A percentile compares a stretch with the other conserved stretches of the same genome.
Conservation (phyloP, 2,888 invertebrate species). For the Plebejus anna region DNA sequence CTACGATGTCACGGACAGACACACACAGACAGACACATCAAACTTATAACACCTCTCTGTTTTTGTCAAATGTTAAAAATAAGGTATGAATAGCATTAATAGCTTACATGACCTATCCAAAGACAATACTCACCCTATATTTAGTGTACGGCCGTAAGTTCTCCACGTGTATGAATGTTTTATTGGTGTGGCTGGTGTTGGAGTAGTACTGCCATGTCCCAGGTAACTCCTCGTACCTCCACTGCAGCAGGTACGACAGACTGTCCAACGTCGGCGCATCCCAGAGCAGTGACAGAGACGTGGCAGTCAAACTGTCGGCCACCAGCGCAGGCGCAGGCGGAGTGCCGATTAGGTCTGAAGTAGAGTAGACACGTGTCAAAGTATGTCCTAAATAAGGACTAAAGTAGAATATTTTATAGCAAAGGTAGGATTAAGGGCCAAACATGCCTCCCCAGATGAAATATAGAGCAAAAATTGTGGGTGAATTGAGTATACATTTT, state of each 20-base stretch:
- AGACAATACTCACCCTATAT: conserved; percentile 84
- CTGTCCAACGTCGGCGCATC: conserved; percentile 80
- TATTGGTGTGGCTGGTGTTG: conserved; percentile 84
- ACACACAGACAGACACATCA: too few relatives aligned
- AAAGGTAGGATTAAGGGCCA: background rate
- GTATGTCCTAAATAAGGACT: background rate
- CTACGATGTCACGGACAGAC: too few relatives aligned
- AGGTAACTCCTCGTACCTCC: conserved; percentile 85
- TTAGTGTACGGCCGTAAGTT: conserved; percentile 92
- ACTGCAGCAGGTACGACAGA: conserved; percentile 84
- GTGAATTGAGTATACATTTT: background rate
- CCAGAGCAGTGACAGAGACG: conserved; percentile 91
- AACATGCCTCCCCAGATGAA: background rate
- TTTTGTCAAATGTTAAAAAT: too few relatives aligned
- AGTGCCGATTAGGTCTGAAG: conserved; percentile 81
- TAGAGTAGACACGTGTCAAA: background rate
- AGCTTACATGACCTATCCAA: background rate
- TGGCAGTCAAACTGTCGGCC: conserved; percentile 87
- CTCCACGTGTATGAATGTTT: conserved; percentile 85
- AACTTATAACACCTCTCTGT: too few relatives aligned
- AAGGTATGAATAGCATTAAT: background rate
- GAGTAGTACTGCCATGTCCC: conserved; percentile 91
- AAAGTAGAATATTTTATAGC: background rate
- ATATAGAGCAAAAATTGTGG: background rate
- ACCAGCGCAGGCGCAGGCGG: conserved; percentile 88